Conservation (phyloP, 2,888 invertebrate genomes). For the Dicyrtomina minuta region DNA sequence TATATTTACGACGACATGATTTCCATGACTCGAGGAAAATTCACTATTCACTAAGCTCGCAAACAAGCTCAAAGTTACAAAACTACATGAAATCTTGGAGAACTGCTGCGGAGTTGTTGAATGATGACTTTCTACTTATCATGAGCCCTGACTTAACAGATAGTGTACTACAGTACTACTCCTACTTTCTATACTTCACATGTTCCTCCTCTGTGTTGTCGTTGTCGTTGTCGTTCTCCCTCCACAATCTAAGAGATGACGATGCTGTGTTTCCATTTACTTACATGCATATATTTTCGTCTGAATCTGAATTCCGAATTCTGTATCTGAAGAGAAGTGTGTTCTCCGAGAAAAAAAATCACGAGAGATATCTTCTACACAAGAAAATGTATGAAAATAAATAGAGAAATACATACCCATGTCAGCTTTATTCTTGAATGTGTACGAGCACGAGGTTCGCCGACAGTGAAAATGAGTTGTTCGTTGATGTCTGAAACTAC, state of each 20-base stretch:
- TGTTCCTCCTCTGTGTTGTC: too few species aligned
- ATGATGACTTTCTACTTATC: conserved; percentile 9
- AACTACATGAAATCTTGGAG: background rate
- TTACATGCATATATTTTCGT: too few species aligned
- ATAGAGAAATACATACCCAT: conserved; percentile 82
- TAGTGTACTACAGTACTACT: too few species aligned
- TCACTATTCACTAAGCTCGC: background rate
- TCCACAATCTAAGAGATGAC: too few species aligned
- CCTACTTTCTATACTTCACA: too few species aligned
- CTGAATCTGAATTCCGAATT: too few species aligned
- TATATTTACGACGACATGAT: conserved; percentile 18
- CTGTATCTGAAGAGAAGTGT: background rate
- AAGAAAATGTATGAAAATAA: background rate
- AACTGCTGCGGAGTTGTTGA: conserved; percentile 3
- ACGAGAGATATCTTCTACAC: too few species aligned
- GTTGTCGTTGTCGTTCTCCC: too few species aligned
- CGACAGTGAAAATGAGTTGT: conserved; percentile 98
- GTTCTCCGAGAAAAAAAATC: background rate
- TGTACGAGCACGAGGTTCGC: conserved; percentile 84
- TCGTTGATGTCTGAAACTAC: conserved; percentile 88
- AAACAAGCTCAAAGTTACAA: background rate
- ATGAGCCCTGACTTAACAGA: too few species aligned
- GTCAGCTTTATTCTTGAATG: conserved; percentile 98
- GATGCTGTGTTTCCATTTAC: too few species aligned
- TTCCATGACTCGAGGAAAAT: conserved; percentile 25